Conservation (phyloP, 2,888 invertebrate genomes). For the Microplitis deprimator region DNA sequence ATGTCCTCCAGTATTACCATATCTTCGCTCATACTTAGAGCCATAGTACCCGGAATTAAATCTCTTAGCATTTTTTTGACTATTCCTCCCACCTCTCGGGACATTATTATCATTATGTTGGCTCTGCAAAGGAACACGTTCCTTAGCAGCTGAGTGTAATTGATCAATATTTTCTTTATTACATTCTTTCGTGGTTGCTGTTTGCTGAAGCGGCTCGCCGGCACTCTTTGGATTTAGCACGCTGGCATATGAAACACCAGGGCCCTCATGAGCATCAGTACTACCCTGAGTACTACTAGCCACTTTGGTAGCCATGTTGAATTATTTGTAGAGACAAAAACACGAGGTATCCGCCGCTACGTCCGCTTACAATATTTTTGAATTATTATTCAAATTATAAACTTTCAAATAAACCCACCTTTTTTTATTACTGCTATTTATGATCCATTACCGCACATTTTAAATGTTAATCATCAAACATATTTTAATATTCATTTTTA, state of each 20-base stretch:
- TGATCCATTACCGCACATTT: background rate
- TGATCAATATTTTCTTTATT: constrained; percentile 76
- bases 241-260: constrained; percentile 72
- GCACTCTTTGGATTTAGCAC: constrained; percentile 75
- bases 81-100: constrained; percentile 63
- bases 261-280: constrained; percentile 58
- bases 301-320: constrained; percentile 73
- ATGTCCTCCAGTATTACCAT: constrained; percentile 43
- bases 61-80: constrained; percentile 65
- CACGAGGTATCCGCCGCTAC: constrained; percentile 59
- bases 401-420: background rate
- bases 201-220: constrained; percentile 80
- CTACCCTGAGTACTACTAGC: constrained; percentile 67
- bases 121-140: constrained; percentile 45
- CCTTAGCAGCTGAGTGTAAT: constrained; percentile 69
- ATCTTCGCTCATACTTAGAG: constrained; percentile 50
- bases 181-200: constrained; percentile 74
- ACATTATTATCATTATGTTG: constrained; percentile 36
- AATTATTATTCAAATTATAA: too few species aligned
- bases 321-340: constrained; percentile 57
- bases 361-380: constrained; percentile 23
- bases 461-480: background rate
- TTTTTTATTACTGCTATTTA: background rate
- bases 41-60: constrained; percentile 48
- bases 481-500: background rate